Percentiles rank a stretch among this genome's conserved stretches.
phyloP scores from a whole-genome alignment of 2,797 vertebrate genomes.

The Uromys caudimaculatus region DNA sequence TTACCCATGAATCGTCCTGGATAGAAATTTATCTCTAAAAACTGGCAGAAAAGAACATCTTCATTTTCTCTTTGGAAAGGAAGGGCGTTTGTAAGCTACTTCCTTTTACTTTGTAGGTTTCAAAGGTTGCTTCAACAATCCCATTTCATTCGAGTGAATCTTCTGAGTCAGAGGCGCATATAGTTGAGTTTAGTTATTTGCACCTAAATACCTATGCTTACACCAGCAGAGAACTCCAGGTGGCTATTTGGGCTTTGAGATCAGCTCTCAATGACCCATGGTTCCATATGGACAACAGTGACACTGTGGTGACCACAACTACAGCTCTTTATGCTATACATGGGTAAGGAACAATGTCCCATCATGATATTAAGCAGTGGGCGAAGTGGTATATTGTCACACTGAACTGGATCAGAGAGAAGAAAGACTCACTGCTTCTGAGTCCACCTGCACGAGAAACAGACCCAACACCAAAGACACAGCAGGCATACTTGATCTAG shows the following conservation, averaged over 20 bases:
- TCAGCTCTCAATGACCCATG: not conserved
- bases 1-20: not conserved
- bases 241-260: not conserved
- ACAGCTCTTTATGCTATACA: not conserved
- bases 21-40: slow-evolving; percentile 18
- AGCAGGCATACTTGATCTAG: not conserved
- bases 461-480: not conserved
- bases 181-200: not conserved
- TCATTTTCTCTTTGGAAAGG: slow-evolving; percentile 53
- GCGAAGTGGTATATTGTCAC: not conserved
- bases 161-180: not conserved
- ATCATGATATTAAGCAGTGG: not conserved
- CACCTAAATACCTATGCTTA: not conserved
- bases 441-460: not conserved
- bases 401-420: slow-evolving; percentile 13
- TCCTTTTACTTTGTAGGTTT: slow-evolving; percentile 36
- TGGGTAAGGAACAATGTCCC: not conserved
- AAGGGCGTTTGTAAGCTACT: slow-evolving; percentile 1
- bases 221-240: slow-evolving; percentile 4
- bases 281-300: not conserved
- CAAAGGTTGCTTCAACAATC: slow-evolving; percentile 33
- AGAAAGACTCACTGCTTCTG: not conserved
- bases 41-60: not conserved
- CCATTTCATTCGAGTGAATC: not conserved
- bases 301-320: not conserved